Base-by-base conservation (phyloP, 1,140 invertebrate genomes). In the Sycophila sp. region DNA sequence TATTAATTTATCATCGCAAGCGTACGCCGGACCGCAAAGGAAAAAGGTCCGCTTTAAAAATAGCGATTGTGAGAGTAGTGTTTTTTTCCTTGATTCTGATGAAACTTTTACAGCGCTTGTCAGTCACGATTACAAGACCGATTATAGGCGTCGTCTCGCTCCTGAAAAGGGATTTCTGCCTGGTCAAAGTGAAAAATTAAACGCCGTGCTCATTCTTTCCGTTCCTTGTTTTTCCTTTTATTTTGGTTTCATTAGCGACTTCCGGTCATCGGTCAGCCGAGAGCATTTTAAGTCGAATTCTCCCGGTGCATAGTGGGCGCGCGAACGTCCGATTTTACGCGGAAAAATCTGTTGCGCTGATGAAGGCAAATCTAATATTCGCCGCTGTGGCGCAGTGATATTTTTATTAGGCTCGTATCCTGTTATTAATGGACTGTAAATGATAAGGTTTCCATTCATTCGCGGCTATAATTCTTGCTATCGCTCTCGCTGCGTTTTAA, bases 391-490 rank as follows among this genome's bases (percentile, higher is more conserved):
- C 51, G 4, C 51, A 13, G 34, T 22, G 45, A 40, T 60, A 60
- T 62, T 62, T 69, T 62, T 62, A 69, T 60, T 60, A 69, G 34
- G 1, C 47, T 40, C 56, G 66, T 62, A 69, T 69, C 66, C 66
- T 69, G 66, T 53, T 69, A 60, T 69, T 60, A 69, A 62, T 69
- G 45, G 66, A 40, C 45, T 51, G 19, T 60, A 53, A 53, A 42
- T 53, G 56, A 69, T 69, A 69, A 69, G 30, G 24, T 69, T 69
- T 53, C 40, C 66, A 60, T 69, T 69, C 56, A 69, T 69, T 47
- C 55, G 34, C 56, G 56, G 38, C 15, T 47, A 56, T 66, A 47
- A 45, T 66, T 56, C 63, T 56, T 17, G 28, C 30, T 58, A 58
- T 68, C 55, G 40, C 40, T 3, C 17, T 15, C 59, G 19, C 1